Conservation (phyloP, 1,140 invertebrate genomes). For the Mactra quadrangularis region DNA sequence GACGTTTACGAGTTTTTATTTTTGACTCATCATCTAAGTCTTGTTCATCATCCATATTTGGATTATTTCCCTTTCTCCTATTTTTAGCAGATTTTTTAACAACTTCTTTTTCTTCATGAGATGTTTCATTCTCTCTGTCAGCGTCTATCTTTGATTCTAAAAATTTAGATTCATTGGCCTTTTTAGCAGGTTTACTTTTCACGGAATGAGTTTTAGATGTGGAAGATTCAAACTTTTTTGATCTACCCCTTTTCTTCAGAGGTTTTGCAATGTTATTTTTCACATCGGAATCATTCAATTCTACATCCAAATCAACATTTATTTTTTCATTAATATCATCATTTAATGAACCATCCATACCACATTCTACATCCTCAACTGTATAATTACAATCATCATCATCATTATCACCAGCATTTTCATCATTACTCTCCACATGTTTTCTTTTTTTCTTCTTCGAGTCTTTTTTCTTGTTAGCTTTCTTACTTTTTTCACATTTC, state of each 20-base stretch:
- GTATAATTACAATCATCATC: no score
- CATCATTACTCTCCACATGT: neutral
- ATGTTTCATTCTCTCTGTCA: neutral
- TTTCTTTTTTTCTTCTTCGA: neutral
- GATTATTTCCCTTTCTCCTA: neutral
- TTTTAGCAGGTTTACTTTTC: slow-evolving; percentile 7
- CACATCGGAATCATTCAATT: neutral
- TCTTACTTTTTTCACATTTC: slow-evolving; percentile 5
- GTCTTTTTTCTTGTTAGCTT: neutral
- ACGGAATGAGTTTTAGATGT: neutral
- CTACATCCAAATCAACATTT: neutral
- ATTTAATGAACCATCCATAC: no score
- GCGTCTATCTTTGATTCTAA: neutral
- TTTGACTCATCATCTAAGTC: neutral
- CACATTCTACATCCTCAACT: no score
- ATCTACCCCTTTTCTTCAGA: slow-evolving; percentile 24
- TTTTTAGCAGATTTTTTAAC: neutral
- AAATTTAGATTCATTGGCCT: neutral
- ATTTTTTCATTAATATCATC: no score
- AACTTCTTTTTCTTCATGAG: neutral
- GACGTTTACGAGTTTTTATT: neutral
- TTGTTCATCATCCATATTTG: neutral
- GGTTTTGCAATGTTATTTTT: neutral
- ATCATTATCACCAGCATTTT: neutral
- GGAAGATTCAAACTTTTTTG: neutral